A percentile compares a stretch with the other conserved stretches of the same genome.
Conservation (phyloP, 2,113 vertebrate species). For the Neotoma lepida region DNA sequence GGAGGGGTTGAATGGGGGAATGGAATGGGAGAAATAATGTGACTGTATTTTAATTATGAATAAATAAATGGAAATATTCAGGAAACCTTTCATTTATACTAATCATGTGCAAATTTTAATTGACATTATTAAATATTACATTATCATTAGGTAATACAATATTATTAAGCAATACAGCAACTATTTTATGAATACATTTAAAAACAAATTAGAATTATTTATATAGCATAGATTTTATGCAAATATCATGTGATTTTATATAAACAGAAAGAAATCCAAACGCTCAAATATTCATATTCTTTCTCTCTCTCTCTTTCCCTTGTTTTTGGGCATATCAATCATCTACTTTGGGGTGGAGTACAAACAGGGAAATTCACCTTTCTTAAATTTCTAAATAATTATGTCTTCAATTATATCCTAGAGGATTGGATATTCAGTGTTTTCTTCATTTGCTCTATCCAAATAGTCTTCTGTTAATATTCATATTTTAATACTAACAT, state of each 20-base stretch:
- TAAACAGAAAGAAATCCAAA: background rate
- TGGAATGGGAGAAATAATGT: background rate
- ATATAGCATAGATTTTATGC: background rate
- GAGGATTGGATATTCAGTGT: background rate
- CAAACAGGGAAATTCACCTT: background rate
- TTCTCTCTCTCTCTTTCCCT: background rate
- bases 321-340: background rate
- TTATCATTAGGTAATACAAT: background rate
- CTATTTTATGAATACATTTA: background rate
- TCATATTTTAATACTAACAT: background rate
- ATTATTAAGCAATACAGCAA: background rate
- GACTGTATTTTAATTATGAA: background rate
- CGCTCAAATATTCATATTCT: background rate
- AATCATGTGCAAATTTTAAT: background rate
- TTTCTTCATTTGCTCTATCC: background rate
- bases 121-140: background rate
- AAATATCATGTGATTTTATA: background rate
- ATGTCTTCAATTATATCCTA: background rate
- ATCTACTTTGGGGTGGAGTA: background rate
- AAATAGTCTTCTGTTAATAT: background rate
- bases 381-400: background rate
- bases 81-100: background rate
- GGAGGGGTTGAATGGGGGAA: background rate
- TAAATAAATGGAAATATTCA: background rate
- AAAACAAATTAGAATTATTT: background rate